Evolutionary conservation across 2,113 vertebrate species (phyloP), one percentile per base, ranked within the genome.

Genomic region (Brevimyrus niger): DNA sequence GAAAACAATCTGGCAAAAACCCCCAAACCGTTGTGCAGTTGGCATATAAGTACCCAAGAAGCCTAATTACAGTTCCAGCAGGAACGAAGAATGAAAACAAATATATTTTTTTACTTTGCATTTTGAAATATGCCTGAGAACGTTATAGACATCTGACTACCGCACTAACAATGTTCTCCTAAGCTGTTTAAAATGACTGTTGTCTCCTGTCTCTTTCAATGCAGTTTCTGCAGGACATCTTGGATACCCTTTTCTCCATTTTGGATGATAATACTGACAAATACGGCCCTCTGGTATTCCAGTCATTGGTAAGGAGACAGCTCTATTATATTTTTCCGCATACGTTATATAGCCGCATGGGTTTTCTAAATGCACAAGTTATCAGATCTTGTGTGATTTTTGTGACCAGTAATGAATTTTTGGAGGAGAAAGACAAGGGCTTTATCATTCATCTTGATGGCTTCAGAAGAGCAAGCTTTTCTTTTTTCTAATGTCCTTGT

Each of bases 211-310:
- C 38, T 31, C 90, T 0, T 94, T 90, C 84, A 1, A 94, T 95
- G 51, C 93, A 99, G 98, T 99, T 99, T 93, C 95, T 99, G 6
- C 98, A 99, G 94, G 98, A 99, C 91, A 99, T 99, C 88, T 94
- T 99, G 27, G 98, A 99, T 94, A 99, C 98, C 0, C 92, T 99
- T n/a, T 99, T 99, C 92, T 97, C 98, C 86, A 98, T 99, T 94
- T 92, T 99, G 94, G 98, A 99, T 92, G 98, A 99, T 94, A 99
- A 99, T 93, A 99, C 98, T 0, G 98, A 99, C 90, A 99, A 99
- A 92, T 99, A 98, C 2, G 98, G 98, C n/a, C 96, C 98, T 0
- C 92, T 99, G 93, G 98, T 99, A 91, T 99, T 99, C 93, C 98
- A 99, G 93, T 99, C 98, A n/a, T 90, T 99, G 97, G 98, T 99